Evolutionary conservation across 2,888 invertebrate genomes (phyloP).

Genomic region (Romanomermis culicivorax): DNA sequence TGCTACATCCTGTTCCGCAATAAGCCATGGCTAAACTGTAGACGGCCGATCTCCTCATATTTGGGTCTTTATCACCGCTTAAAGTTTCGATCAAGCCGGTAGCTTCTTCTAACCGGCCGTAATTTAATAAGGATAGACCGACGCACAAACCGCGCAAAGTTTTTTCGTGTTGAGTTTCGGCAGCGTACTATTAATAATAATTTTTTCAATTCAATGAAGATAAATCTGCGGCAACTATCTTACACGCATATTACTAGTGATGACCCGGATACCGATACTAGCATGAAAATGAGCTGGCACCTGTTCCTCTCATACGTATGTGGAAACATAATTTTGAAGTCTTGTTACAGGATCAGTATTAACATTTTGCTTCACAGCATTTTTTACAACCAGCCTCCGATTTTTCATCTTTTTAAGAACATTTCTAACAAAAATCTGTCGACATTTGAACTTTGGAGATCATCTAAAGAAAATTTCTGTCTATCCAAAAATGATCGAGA

Average conservation of each 20-base stretch:
- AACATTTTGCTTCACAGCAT: no score
- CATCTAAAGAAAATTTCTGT: no score
- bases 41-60: constrained; percentile 82
- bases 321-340: no score
- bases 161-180: constrained; percentile 93
- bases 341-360: no score
- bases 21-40: constrained; percentile 83
- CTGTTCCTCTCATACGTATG: no score
- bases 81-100: constrained; percentile 74
- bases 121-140: constrained; percentile 87
- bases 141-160: constrained; percentile 87
- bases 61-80: constrained; percentile 74
- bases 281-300: no score
- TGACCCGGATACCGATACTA: no score
- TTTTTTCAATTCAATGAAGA: neutral
- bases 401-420: no score
- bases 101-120: constrained; percentile 83
- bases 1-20: constrained; percentile 89
- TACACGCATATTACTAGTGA: constrained; percentile 1
- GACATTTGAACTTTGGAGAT: no score
- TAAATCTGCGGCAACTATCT: neutral
- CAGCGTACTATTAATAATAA: constrained; percentile 45
- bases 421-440: no score
- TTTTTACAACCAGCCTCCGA: no score
- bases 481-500: no score